Percentiles rank a stretch among this genome's conserved stretches.
Evolutionary conservation across 2,888 invertebrate genomes (phyloP).

Genomic region (Ophraella communa): DNA sequence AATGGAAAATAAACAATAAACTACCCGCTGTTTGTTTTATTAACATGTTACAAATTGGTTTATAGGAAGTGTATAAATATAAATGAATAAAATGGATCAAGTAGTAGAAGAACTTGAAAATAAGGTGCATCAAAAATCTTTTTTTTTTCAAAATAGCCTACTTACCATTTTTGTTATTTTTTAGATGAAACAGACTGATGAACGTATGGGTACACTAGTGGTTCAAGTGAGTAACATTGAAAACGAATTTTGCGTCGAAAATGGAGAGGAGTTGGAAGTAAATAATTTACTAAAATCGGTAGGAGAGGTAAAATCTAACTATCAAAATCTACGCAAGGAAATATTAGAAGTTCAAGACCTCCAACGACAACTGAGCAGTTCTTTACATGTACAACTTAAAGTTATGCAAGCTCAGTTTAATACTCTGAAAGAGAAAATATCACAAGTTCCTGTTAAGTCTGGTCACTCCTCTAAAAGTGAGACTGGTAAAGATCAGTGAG

Average conservation of each 20-base stretch:
- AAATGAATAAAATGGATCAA: constrained; percentile 49
- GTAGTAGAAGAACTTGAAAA: constrained; percentile 55
- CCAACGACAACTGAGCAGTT: constrained; percentile 77
- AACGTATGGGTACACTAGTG: constrained; percentile 74
- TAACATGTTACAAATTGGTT: not conserved
- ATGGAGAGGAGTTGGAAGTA: constrained; percentile 68
- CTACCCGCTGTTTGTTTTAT: not conserved
- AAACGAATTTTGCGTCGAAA: constrained; percentile 64
- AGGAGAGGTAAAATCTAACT: constrained; percentile 79
- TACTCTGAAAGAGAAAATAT: constrained; percentile 68
- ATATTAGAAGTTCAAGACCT: constrained; percentile 80
- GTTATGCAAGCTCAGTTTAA: constrained; percentile 79
- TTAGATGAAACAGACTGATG: constrained; percentile 77
- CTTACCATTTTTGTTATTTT: constrained; percentile 28
- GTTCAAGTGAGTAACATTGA: constrained; percentile 78
- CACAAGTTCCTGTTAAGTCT: constrained; percentile 19
- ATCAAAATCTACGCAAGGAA: constrained; percentile 79
- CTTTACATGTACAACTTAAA: constrained; percentile 75
- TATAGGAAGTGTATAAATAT: not conserved
- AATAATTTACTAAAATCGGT: constrained; percentile 78
- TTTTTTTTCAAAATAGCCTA: not conserved
- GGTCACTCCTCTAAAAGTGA: constrained; percentile 20
- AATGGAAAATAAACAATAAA: constrained; percentile 8
- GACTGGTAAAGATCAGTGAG: constrained; percentile 29
- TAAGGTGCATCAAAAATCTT: constrained; percentile 46